Evolutionary conservation across 2,113 vertebrate species (phyloP).

Genomic region (Crotophaga sulcirostris): DNA sequence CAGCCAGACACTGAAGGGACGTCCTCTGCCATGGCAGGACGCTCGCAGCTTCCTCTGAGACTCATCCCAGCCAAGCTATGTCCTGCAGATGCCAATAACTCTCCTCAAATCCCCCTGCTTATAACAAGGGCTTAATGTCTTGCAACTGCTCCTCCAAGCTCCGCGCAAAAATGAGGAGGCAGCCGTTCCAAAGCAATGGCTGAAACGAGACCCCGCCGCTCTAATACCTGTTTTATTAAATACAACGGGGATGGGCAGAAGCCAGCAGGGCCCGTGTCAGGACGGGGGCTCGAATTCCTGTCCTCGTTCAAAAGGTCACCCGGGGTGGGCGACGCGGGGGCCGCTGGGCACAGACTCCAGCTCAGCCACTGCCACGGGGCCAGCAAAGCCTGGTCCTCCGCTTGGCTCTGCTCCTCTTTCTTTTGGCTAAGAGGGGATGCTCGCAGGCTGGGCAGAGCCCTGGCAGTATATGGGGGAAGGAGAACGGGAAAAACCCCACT

Average conservation of each 20-base stretch:
- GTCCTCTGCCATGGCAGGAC: rapidly evolving
- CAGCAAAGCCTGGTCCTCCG: not conserved
- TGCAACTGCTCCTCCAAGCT: not conserved
- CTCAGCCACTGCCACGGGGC: rapidly evolving
- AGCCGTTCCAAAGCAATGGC: not conserved
- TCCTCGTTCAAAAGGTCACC: constrained; percentile 37
- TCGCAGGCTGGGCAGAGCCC: not conserved
- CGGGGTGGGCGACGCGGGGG: not conserved
- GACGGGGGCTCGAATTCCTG: not conserved
- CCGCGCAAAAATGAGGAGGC: constrained; percentile 10
- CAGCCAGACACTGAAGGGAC: not conserved
- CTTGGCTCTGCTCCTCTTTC: not conserved
- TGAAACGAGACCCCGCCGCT: not conserved
- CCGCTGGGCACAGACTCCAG: rapidly evolving
- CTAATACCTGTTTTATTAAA: constrained; percentile 71
- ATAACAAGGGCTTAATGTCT: constrained; percentile 24
- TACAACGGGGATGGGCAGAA: not conserved
- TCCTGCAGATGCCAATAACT: constrained; percentile 26
- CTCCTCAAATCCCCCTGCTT: not conserved
- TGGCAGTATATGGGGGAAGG: not conserved
- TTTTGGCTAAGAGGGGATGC: not conserved
- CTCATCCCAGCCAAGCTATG: not conserved
- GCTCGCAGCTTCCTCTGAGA: not conserved
- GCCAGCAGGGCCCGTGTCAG: not conserved
- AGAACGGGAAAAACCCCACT: not conserved